Percentiles rank a stretch among this genome's conserved stretches.
These are phyloP conservation scores for Hyperoodon ampullatus DNA, from an alignment of 2,113 vertebrate genomes.

Conservation along the genomic window DNA sequence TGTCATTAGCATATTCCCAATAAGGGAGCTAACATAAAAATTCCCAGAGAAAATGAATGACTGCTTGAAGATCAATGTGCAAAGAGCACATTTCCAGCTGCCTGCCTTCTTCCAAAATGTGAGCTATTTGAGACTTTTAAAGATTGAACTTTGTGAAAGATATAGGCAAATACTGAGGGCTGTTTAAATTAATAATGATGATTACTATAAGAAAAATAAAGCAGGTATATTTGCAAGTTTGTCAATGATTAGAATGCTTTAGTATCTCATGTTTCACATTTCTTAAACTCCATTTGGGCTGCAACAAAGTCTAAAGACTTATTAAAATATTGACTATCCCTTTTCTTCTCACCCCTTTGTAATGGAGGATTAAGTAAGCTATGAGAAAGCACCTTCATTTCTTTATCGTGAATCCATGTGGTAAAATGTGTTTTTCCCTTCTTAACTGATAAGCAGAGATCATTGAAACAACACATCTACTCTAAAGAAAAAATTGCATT, in stretches of 20 bases:
- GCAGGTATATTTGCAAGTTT: conserved; percentile 35
- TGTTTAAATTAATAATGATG: conserved; percentile 34
- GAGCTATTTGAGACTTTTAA: conserved; percentile 62
- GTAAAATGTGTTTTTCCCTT: conserved; percentile 66
- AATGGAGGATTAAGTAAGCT: conserved; percentile 56
- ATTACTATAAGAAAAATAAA: conserved; percentile 61
- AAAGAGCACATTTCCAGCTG: conserved; percentile 91
- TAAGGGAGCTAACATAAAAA: conserved; percentile 91
- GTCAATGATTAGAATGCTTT: conserved; percentile 58
- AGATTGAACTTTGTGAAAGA: conserved; percentile 77
- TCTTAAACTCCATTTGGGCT: conserved; percentile 70
- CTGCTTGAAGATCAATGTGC: conserved; percentile 86
- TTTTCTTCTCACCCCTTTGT: conserved; percentile 63
- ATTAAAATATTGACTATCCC: conserved; percentile 53
- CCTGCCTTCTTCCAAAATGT: conserved; percentile 88
- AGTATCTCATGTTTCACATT: conserved; percentile 56
- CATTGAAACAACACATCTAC: conserved; percentile 75
- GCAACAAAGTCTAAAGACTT: conserved; percentile 65
- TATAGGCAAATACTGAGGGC: background rate
- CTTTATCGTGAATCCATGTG: conserved; percentile 71
- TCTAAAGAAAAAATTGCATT: conserved; percentile 71
- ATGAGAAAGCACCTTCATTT: conserved; percentile 49
- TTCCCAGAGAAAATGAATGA: conserved; percentile 90
- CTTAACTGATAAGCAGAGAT: conserved; percentile 76
- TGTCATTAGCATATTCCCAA: conserved; percentile 98